Evolutionary conservation across 2,113 vertebrate species (phyloP), one percentile per base, ranked within the genome.

Genomic region (Misgurnus anguillicaudatus): DNA sequence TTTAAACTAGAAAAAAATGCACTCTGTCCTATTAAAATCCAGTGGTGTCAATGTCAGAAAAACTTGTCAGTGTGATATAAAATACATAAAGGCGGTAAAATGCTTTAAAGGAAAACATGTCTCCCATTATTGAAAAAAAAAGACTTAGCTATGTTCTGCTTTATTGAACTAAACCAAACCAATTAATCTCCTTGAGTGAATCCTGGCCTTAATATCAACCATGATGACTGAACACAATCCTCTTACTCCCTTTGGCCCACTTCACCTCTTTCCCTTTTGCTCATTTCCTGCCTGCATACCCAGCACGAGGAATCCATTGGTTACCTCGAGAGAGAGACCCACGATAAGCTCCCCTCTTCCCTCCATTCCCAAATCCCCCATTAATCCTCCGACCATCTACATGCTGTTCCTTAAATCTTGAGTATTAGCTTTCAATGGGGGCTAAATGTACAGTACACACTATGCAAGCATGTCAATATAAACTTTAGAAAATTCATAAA

Each of bases 361-460:
- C 88, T 89, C 86, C 83, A 64, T 79, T 84, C 68, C 13, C 60
- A 87, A 85, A 89, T 88, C 82, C 78, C 79, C 86, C 83, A 88
- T 86, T 90, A 89, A 90, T 90, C 86, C 83, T 80, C 62, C 85
- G 45, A 83, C 87, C 85, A 88, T 88, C 80, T 85, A 77, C 87
- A 88, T 87, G 86, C 86, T 86, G 78, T 70, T 83, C 45, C 71
- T 84, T 80, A 82, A 84, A 83, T 87, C 84, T 85, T 79, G 24
- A 67, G 17, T 17, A 19, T 7, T 72, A 61, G 31, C 45, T 66
- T 39, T n/a, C 10, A 58, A 9, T 16, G 42, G n/a, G n/a, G 38
- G 19, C 58, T 77, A 5, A 71, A 14, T 9, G 9, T 60, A n/a
- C 9, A 73, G 58, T 60, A 9, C 24, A 38, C 9, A 71, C 31